Evolutionary conservation across 2,888 invertebrate species (phyloP), one percentile per base, ranked within the genome.

Genomic region (Pseudococcus viburni): DNA sequence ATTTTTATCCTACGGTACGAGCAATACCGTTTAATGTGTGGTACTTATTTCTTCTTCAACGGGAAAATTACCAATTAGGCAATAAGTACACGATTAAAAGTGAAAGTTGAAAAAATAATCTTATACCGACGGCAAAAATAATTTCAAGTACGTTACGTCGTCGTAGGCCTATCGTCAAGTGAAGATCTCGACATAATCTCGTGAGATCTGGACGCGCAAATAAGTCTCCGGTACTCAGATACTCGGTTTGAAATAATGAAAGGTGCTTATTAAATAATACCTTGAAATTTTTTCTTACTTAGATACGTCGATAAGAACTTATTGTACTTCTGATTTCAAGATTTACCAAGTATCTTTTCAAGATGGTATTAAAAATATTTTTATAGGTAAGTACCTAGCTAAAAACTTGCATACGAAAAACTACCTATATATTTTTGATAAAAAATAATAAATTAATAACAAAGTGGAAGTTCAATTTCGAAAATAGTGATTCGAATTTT

Each of bases 81-180:
- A 73, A 33, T 73, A 33, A 73, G 68, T 26, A 33, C 15, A 15
- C 33, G 68, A 73, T 73, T 73, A 73, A 26, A 33, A 73, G 68
- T 73, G 68, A 73, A 73, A 73, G 68, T 73, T 59, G 33, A 12
- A 33, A 26, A 19, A 33, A 33, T 73, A 33, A 33, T 73, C 26
- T 26, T 12, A 33, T 33, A 73, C 33, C 15, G 3, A 33, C n/a
- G 22, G 26, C 33, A 33, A 15, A 73, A 73, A 73, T 12, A 9
- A 73, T 73, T 73, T n/a, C 68, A 73, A 73, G 68, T 26, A 73
- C n/a, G 68, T 59, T 19, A 19, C 59, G 26, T 19, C 12, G 26
- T 33, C 17, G 17, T 51, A 51, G 51, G 51, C 51, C 17, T 51
- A 51, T 59, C 19, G 7, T 2, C 19, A 9, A 59, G 19, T 8